Conservation (phyloP, 2,797 vertebrate genomes). For the Lophotriccus pileatus region DNA sequence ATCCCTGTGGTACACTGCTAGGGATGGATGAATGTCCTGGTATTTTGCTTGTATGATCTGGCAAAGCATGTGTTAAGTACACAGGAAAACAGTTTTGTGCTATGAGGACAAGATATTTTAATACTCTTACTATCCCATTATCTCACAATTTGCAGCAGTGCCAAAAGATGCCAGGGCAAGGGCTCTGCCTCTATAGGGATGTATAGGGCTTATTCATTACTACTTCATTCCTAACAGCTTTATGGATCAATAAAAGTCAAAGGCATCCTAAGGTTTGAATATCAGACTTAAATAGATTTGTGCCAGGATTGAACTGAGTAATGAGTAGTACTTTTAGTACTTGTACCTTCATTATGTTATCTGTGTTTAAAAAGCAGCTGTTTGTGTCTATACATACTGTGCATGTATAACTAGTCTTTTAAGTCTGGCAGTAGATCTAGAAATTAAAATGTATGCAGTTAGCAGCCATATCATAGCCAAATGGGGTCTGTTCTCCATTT, state of each 20-base stretch:
- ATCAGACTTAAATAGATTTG: not conserved
- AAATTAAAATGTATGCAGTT: not conserved
- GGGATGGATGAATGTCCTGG: not conserved
- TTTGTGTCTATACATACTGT: not conserved
- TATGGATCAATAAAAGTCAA: not conserved
- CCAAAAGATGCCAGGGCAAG: not conserved
- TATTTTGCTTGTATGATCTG: not conserved
- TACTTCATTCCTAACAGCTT: not conserved
- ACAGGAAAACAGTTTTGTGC: not conserved
- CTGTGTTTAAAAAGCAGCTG: slow-evolving; percentile 8
- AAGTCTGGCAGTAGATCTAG: not conserved
- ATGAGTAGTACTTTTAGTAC: not conserved
- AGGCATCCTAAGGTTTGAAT: not conserved
- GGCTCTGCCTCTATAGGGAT: not conserved
- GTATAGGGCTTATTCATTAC: not conserved
- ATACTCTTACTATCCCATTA: not conserved
- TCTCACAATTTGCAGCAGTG: not conserved
- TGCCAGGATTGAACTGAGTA: not conserved
- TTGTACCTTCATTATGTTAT: not conserved
- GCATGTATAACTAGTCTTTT: not conserved
- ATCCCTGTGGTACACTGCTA: not conserved
- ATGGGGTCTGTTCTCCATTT: not conserved
- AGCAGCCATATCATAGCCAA: not conserved
- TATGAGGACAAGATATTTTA: not conserved
- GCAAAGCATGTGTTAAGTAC: not conserved